Percentiles rank a stretch among this genome's conserved stretches.
Conservation (phyloP, 2,888 invertebrate species). For the Aromia moschata region DNA sequence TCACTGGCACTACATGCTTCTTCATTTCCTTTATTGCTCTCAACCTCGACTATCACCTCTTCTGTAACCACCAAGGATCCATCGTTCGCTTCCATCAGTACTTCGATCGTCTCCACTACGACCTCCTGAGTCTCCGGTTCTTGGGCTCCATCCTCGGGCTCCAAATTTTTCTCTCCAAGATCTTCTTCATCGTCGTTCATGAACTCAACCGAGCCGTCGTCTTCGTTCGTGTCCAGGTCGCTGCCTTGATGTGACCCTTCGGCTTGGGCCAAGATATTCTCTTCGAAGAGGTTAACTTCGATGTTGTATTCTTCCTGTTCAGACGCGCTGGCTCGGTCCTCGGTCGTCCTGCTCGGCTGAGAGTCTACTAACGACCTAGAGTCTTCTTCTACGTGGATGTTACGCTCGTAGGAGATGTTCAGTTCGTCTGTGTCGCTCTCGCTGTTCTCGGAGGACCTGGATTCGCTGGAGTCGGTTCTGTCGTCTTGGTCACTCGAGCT, state of each 20-base stretch:
- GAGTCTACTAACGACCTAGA: constrained; percentile 7
- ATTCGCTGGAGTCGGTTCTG: constrained; percentile 3
- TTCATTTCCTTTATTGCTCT: too few relatives aligned
- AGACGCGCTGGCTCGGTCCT: background rate
- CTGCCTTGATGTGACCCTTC: too few relatives aligned
- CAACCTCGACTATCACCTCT: too few relatives aligned
- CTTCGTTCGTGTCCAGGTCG: constrained; percentile 6
- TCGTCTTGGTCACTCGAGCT: constrained; percentile 12
- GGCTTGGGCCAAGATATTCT: too few relatives aligned
- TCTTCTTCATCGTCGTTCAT: constrained; percentile 15
- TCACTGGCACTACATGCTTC: too few relatives aligned
- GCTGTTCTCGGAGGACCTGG: constrained; percentile 7
- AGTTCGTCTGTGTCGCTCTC: constrained; percentile 12
- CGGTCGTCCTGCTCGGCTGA: constrained; percentile 1
- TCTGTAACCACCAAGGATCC: background rate
- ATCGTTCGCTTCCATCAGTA: background rate
- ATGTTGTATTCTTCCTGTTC: background rate
- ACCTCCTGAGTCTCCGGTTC: background rate
- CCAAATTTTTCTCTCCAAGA: background rate
- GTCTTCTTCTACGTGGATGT: constrained; percentile 17
- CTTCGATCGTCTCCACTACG: constrained; percentile 1
- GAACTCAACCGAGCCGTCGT: constrained; percentile 7
- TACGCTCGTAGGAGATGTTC: constrained; percentile 15
- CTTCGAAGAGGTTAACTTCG: background rate
- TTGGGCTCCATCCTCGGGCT: background rate